Conservation (phyloP, 64 coral and sea anemone species). For the Dendrophyllia cribrosa region DNA sequence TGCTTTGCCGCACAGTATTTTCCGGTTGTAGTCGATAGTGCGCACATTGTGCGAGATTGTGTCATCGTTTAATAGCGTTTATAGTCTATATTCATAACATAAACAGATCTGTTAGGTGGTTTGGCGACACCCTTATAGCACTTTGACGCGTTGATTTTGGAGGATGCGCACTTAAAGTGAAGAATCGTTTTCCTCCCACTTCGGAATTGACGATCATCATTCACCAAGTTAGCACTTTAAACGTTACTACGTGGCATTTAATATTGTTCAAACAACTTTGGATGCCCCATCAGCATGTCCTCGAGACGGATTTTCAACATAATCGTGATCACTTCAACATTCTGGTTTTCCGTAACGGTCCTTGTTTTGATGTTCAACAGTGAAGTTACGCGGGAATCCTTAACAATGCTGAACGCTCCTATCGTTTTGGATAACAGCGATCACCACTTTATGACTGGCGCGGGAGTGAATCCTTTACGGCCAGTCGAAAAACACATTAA, state of each 20-base stretch:
- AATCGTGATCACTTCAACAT: conserved; percentile 90
- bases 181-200: neutral
- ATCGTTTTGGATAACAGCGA: conserved; percentile 60
- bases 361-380: conserved; percentile 93
- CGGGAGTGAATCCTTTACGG: conserved; percentile 89
- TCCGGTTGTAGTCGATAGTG: neutral
- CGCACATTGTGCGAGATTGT: neutral
- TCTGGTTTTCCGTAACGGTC: conserved; percentile 96
- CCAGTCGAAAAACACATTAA: conserved; percentile 93
- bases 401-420: conserved; percentile 95
- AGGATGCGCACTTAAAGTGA: neutral
- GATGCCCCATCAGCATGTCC: conserved; percentile 53
- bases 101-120: neutral
- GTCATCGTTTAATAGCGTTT: neutral
- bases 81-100: neutral
- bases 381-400: conserved; percentile 87
- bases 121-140: neutral
- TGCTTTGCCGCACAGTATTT: neutral
- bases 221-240: neutral
- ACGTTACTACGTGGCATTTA: conserved; percentile 27
- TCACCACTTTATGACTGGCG: conserved; percentile 94
- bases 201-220: neutral
- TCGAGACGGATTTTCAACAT: conserved; percentile 86
- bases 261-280: conserved; percentile 15
- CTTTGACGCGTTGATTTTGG: neutral